phyloP scores from a whole-genome alignment of 1,140 invertebrate genomes.

The Drosophila kohkoa region DNA sequence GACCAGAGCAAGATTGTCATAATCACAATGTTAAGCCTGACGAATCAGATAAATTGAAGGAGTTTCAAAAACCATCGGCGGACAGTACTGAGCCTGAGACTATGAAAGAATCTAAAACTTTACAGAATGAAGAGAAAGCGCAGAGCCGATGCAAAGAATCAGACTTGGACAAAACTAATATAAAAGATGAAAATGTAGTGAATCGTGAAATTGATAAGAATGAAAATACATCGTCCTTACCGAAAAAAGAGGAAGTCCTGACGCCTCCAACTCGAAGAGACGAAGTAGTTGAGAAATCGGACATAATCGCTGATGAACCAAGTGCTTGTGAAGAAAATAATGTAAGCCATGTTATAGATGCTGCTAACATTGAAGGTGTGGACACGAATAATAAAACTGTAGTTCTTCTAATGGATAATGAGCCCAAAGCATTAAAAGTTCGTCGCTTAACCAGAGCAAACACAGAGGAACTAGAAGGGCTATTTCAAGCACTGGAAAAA shows the following conservation, averaged over 20 bases:
- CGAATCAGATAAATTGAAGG: constrained; percentile 47
- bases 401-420: constrained; percentile 76
- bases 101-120: constrained; percentile 65
- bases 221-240: neutral
- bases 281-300: neutral
- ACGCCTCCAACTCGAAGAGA: neutral
- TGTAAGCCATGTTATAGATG: constrained; percentile 33
- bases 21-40: constrained; percentile 61
- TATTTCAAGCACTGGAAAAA: constrained; percentile 79
- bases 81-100: constrained; percentile 46
- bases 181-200: neutral
- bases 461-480: constrained; percentile 75
- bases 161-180: constrained; percentile 4
- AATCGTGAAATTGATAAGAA: neutral
- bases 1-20: constrained; percentile 57
- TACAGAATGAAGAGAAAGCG: constrained; percentile 65
- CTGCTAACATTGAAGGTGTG: constrained; percentile 46
- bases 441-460: constrained; percentile 75
- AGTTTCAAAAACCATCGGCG: neutral
- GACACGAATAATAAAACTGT: constrained; percentile 76
- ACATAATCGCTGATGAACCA: neutral
- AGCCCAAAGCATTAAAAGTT: constrained; percentile 71
- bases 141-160: constrained; percentile 44
- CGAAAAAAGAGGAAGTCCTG: neutral
- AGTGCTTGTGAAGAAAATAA: neutral